Percentiles rank a stretch among this genome's conserved stretches.
These are phyloP conservation scores for Polyergus mexicanus DNA, from an alignment of 1,140 invertebrate genomes.

Conservation along the genomic window DNA sequence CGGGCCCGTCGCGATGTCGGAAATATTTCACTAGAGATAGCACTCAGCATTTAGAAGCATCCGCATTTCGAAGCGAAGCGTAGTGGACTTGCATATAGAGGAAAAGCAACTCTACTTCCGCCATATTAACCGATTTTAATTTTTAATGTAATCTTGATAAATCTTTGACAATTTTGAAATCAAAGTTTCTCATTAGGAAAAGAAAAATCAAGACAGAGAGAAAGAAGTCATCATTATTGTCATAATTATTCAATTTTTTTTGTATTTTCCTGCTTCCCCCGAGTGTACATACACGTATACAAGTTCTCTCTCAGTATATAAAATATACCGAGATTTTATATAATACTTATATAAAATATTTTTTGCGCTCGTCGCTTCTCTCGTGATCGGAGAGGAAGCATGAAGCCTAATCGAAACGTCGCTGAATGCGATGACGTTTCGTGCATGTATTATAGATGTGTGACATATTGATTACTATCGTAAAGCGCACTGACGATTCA, in stretches of 20 bases:
- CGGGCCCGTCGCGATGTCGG: constrained; percentile 32
- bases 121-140: neutral
- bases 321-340: too few species aligned
- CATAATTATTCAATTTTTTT: neutral
- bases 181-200: neutral
- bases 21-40: constrained; percentile 47
- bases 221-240: neutral
- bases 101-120: neutral
- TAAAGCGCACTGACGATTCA: constrained; percentile 27
- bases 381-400: neutral
- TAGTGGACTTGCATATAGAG: neutral
- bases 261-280: neutral
- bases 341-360: neutral
- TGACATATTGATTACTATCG: constrained; percentile 37
- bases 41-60: constrained; percentile 46
- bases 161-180: neutral
- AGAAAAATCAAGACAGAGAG: neutral
- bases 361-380: neutral
- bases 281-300: too few species aligned
- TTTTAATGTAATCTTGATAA: neutral
- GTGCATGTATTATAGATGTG: neutral
- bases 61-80: constrained; percentile 17
- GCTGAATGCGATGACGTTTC: neutral
- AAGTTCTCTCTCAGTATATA: too few species aligned
- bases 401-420: neutral